These are phyloP conservation scores for Dasypus novemcinctus DNA, from an alignment of 2,113 vertebrate genomes.

Conservation along the genomic window DNA sequence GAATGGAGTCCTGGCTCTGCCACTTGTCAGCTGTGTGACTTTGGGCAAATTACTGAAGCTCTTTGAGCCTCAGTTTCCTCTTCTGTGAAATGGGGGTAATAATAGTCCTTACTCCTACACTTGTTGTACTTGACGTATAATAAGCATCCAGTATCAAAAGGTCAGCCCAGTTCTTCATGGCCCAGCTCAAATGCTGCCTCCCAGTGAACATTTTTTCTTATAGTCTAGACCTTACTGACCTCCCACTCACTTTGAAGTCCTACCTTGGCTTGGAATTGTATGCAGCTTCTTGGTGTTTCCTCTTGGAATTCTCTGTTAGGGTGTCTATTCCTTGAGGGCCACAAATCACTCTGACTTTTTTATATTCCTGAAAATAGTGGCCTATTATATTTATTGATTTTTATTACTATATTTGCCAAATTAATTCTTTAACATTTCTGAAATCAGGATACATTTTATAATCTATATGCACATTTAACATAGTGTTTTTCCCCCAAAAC, in stretches of 20 bases:
- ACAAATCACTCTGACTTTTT: not conserved
- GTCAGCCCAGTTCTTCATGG: not conserved
- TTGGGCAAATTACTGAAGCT: not conserved
- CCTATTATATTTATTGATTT: not conserved
- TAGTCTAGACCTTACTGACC: not conserved
- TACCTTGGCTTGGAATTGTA: not conserved
- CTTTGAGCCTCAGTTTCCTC: constrained; percentile 49
- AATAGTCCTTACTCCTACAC: not conserved
- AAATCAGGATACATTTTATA: not conserved
- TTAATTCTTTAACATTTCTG: constrained; percentile 37
- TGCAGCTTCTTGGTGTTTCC: not conserved
- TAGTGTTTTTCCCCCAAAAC: not conserved
- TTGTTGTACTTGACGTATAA: not conserved
- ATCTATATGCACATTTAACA: not conserved
- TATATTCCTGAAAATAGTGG: not conserved
- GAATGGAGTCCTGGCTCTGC: not conserved
- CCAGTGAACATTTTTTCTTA: not conserved
- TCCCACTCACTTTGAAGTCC: not conserved
- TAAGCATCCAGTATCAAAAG: constrained; percentile 9
- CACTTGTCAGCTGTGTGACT: not conserved
- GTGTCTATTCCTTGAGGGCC: not conserved
- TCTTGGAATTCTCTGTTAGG: not conserved
- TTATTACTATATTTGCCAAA: not conserved
- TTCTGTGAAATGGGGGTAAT: constrained; percentile 47
- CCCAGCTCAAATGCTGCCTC: not conserved